Evolutionary conservation across 2,797 vertebrate species (phyloP), one percentile per base, ranked within the genome.

Genomic region (Rhynchonycteris naso): DNA sequence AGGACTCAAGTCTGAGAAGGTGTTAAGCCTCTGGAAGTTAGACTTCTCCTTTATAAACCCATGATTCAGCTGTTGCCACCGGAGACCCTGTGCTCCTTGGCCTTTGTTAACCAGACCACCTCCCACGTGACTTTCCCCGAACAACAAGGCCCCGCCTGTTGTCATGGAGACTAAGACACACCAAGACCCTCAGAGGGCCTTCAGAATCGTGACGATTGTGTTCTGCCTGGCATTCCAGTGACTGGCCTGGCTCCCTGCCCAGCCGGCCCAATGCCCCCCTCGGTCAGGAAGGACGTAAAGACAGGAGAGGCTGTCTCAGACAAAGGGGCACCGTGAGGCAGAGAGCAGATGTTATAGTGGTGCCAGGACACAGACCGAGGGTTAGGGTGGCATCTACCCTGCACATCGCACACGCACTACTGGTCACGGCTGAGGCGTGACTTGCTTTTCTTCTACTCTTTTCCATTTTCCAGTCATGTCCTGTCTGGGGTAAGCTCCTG

Each of bases 141-240:
- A 80, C 38, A 19, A 19, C 0, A 61, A 95, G 94, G 96, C 74
- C 86, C 88, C 90, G 54, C 2, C 61, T 10, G 96, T 95, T 95
- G 96, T 95, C 96, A 97, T 93, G 97, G 97, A 93, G 95, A 96
- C 90, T 30, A 4, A 85, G 96, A 90, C 72, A 47, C 65, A 50
- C 81, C 58, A 79, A 1, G 69, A 58, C 56, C 43, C 52, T 61
- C 66, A 0, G 43, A 95, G 75, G 94, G 93, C n/a, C 75, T 38
- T 43, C 76, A 63, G 95, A 50, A 30, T 92, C 88, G 69, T 24
- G 11, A 91, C 52, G 81, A 69, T 3, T 26, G 26, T 7, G 26
- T 74, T 63, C 66, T 50, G 68, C 72, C 66, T 81, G 35, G 92
- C 50, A 61, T 38, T 4, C 26, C 16, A 0, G 3, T 19, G 81